Conservation (phyloP, 2,113 vertebrate species). For the Theropithecus gelada region DNA sequence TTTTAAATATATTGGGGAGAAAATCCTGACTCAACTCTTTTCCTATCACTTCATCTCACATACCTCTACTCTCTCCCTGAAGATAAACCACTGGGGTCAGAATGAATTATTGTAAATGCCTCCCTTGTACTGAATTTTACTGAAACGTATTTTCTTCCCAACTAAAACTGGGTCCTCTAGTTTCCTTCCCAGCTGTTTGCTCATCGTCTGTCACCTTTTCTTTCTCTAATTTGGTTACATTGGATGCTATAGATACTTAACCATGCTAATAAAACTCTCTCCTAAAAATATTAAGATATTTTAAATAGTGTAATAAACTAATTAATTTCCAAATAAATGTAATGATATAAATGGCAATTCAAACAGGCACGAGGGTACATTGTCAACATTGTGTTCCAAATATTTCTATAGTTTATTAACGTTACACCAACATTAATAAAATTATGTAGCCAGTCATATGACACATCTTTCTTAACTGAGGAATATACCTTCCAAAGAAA, state of each 20-base stretch:
- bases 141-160: not conserved
- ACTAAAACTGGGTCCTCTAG: not conserved
- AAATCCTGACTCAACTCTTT: not conserved
- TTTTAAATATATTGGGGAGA: constrained; percentile 10
- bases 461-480: not conserved
- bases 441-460: not conserved
- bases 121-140: not conserved
- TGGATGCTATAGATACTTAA: not conserved
- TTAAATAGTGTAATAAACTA: not conserved
- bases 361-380: not conserved
- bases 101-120: not conserved
- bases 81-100: not conserved
- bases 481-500: not conserved
- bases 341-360: not conserved
- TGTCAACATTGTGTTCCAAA: not conserved
- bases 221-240: not conserved
- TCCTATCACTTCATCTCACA: not conserved
- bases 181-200: not conserved
- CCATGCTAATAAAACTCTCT: not conserved
- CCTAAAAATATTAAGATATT: not conserved
- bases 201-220: not conserved
- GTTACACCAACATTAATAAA: not conserved
- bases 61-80: not conserved
- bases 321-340: not conserved
- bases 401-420: not conserved